phyloP scores from a whole-genome alignment of 2,797 vertebrate genomes.

The Momotus momota region DNA sequence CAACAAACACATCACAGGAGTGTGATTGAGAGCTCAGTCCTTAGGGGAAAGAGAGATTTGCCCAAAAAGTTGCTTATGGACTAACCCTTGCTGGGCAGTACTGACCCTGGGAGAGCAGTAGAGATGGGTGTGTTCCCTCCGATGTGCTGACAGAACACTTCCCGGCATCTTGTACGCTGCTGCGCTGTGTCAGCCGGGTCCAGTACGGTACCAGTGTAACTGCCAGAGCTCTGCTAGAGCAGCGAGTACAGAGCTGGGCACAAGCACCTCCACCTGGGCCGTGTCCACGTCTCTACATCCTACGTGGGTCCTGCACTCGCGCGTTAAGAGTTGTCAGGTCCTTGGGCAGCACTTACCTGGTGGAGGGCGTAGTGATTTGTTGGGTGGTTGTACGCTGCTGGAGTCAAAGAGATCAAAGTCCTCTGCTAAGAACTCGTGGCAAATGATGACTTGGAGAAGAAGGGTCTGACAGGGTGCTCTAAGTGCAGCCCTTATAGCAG shows the following conservation, averaged over 20 bases:
- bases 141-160: rapidly evolving
- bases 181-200: rapidly evolving
- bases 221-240: background rate
- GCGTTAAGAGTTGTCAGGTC: rapidly evolving
- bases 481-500: background rate
- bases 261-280: background rate
- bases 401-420: conserved; percentile 78
- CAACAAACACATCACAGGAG: rapidly evolving
- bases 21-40: background rate
- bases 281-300: rapidly evolving
- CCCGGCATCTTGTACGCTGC: rapidly evolving
- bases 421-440: conserved; percentile 84
- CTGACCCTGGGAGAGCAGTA: background rate
- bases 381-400: conserved; percentile 47
- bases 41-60: background rate
- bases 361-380: background rate
- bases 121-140: too few species aligned
- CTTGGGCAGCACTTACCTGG: rapidly evolving
- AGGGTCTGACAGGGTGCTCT: background rate
- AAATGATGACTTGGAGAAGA: conserved; percentile 79
- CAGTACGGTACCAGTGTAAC: rapidly evolving
- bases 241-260: rapidly evolving
- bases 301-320: rapidly evolving
- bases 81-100: background rate
- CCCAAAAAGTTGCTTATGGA: background rate